Percentiles rank a stretch among this genome's conserved stretches.
phyloP scores from a whole-genome alignment of 2,888 invertebrate species.

The Eledona agricola region DNA sequence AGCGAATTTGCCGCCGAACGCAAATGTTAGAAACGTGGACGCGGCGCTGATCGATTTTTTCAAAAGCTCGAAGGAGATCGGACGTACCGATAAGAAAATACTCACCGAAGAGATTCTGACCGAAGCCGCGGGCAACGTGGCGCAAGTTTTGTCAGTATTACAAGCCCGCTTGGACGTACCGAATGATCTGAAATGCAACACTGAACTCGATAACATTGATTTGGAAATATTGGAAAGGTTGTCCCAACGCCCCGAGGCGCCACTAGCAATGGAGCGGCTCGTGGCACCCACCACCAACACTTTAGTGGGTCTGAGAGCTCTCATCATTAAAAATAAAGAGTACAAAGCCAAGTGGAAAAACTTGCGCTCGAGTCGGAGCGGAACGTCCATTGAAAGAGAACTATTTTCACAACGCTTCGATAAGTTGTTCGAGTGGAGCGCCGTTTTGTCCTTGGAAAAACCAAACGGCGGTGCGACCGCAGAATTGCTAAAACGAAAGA shows the following conservation, averaged over 20 bases:
- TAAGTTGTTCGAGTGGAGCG: conserved; percentile 43
- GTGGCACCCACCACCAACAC: conserved; percentile 41
- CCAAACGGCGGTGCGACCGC: conserved; percentile 19
- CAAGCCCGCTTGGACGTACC: conserved; percentile 46
- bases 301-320: conserved; percentile 36
- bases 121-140: conserved; percentile 37
- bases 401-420: conserved; percentile 41
- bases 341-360: conserved; percentile 13
- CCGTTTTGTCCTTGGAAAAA: conserved; percentile 40
- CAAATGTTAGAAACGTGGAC: conserved; percentile 39
- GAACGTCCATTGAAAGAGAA: conserved; percentile 26
- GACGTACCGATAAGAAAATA: conserved; percentile 1
- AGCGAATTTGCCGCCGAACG: not conserved
- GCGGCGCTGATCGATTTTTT: conserved; percentile 46
- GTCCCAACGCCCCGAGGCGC: not conserved
- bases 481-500: conserved; percentile 1
- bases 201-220: conserved; percentile 46
- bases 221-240: conserved; percentile 42
- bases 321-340: conserved; percentile 37
- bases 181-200: conserved; percentile 36
- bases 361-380: not conserved
- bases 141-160: conserved; percentile 40
- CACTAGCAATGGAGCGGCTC: conserved; percentile 1
- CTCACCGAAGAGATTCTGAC: conserved; percentile 22
- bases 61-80: conserved; percentile 35